phyloP scores from a whole-genome alignment of 2,888 invertebrate genomes.

The Lithophane leautieri region DNA sequence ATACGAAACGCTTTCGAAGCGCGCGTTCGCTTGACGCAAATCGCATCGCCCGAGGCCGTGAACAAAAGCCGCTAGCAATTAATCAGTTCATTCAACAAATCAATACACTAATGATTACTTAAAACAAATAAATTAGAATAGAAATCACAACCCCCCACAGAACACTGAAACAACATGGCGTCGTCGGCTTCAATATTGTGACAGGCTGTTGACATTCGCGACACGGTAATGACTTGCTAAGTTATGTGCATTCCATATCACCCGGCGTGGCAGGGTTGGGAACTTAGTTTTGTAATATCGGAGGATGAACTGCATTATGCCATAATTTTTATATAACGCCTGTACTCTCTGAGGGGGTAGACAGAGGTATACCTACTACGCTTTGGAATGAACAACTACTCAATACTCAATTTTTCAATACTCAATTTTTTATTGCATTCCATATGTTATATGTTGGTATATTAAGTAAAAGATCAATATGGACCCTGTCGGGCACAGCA shows the following conservation, averaged over 20 bases:
- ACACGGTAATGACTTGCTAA: constrained; percentile 42
- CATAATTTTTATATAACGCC: not conserved
- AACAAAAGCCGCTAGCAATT: not conserved
- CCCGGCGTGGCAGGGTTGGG: not conserved
- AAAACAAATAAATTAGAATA: constrained; percentile 8
- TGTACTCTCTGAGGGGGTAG: not conserved
- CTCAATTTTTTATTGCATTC: too few species aligned
- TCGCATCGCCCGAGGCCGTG: too few species aligned
- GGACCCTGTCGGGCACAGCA: too few species aligned
- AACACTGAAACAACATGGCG: constrained; percentile 25
- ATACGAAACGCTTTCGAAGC: too few species aligned
- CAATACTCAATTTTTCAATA: too few species aligned
- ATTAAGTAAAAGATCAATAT: too few species aligned
- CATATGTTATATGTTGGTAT: too few species aligned
- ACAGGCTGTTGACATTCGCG: constrained; percentile 43
- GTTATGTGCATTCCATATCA: constrained; percentile 52
- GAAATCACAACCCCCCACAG: not conserved
- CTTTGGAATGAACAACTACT: too few species aligned
- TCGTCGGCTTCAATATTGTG: constrained; percentile 21
- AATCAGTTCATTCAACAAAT: not conserved
- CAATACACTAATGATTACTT: not conserved
- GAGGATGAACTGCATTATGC: not conserved
- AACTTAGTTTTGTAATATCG: constrained; percentile 8
- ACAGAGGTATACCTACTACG: too few species aligned
- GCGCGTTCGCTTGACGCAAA: too few species aligned